Evolutionary conservation across 2,888 invertebrate genomes (phyloP).

Genomic region (Drosophila koepferae): DNA sequence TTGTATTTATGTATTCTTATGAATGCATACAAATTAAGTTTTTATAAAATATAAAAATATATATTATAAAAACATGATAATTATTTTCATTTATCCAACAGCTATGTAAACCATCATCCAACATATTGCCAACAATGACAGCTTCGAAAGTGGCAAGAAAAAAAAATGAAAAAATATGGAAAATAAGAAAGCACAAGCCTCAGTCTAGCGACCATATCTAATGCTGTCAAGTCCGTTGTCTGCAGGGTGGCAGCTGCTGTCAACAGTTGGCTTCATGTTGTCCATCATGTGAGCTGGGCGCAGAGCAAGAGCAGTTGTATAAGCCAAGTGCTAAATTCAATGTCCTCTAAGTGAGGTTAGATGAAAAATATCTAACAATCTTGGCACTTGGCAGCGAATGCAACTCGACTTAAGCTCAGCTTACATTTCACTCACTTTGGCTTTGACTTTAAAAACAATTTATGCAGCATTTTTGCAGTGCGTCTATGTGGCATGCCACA

Average conservation of each 20-base stretch:
- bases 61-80: not conserved
- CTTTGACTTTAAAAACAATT: constrained; percentile 70
- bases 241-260: constrained; percentile 29
- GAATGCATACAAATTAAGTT: too few species aligned
- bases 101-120: not conserved
- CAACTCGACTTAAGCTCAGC: constrained; percentile 43
- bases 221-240: constrained; percentile 11
- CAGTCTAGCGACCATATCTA: constrained; percentile 1
- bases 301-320: constrained; percentile 21
- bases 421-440: constrained; percentile 68
- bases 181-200: constrained; percentile 3
- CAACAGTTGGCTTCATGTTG: constrained; percentile 36
- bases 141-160: constrained; percentile 11
- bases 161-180: not conserved
- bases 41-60: too few species aligned
- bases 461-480: constrained; percentile 64
- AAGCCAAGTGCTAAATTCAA: constrained; percentile 36
- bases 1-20: too few species aligned
- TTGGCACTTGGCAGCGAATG: constrained; percentile 11
- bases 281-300: constrained; percentile 32
- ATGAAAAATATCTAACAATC: constrained; percentile 16
- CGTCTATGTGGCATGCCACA: constrained; percentile 24
- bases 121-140: constrained; percentile 29
- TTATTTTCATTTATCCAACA: not conserved
- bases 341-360: constrained; percentile 27